phyloP scores from a whole-genome alignment of 1,140 invertebrate genomes.

The Aphis gossypii region DNA sequence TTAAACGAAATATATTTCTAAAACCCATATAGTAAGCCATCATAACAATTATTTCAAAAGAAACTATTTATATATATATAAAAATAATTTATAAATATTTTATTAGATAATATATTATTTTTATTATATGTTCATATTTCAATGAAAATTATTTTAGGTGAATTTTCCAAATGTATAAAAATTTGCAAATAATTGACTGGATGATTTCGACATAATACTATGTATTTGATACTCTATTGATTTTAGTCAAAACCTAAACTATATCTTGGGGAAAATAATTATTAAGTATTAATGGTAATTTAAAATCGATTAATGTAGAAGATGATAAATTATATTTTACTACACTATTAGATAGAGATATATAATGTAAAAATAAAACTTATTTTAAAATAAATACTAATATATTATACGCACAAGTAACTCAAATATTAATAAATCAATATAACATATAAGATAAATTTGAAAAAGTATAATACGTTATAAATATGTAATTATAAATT shows the following conservation, averaged over 20 bases:
- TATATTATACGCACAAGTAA: too few relatives aligned
- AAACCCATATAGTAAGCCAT: neutral
- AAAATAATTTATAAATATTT: neutral
- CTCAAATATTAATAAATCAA: too few relatives aligned
- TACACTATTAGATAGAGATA: neutral
- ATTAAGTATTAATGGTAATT: neutral
- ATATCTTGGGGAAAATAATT: neutral
- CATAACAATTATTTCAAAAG: neutral
- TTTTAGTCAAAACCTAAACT: neutral
- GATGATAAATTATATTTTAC: neutral
- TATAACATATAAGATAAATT: too few relatives aligned
- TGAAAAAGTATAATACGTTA: too few relatives aligned
- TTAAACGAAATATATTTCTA: neutral
- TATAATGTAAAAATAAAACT: too few relatives aligned
- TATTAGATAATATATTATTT: neutral
- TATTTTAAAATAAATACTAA: too few relatives aligned
- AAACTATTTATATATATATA: neutral
- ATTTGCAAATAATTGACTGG: neutral
- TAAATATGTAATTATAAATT: too few relatives aligned
- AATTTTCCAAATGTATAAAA: neutral
- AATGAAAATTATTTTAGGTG: neutral
- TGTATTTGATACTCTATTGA: neutral
- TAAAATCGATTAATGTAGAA: slow-evolving; percentile 44
- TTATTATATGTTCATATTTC: neutral
- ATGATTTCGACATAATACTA: neutral